A percentile compares a stretch with the other conserved stretches of the same genome.
Conservation (phyloP, 2,888 invertebrate species). For the Cremastinae sp. region DNA sequence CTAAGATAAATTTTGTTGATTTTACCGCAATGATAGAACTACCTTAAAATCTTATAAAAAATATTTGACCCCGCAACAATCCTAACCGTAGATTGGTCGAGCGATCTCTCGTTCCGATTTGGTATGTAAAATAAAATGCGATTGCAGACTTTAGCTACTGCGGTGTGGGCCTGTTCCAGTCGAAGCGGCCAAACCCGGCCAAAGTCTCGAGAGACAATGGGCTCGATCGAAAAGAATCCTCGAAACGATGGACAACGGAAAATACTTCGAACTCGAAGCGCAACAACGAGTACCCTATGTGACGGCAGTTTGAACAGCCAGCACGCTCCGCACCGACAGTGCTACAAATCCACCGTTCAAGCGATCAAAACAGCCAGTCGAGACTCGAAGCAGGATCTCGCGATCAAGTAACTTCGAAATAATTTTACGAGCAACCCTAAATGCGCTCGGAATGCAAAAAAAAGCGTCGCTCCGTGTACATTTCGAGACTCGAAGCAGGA, state of each 20-base stretch:
- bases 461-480: too few species aligned
- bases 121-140: conserved; percentile 60
- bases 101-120: conserved; percentile 59
- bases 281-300: conserved; percentile 75
- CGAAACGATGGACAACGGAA: conserved; percentile 44
- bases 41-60: too few species aligned
- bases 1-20: too few species aligned
- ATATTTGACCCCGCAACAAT: background rate
- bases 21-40: too few species aligned
- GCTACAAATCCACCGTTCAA: conserved; percentile 62
- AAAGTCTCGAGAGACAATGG: background rate
- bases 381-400: background rate
- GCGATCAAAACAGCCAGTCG: too few species aligned
- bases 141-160: conserved; percentile 70
- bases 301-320: conserved; percentile 73
- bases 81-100: background rate
- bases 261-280: conserved; percentile 63
- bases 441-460: too few species aligned
- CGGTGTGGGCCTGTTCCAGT: conserved; percentile 66
- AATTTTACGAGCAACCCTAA: background rate
- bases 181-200: conserved; percentile 56
- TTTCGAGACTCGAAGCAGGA: too few species aligned
- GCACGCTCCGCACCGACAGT: conserved; percentile 74
- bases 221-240: background rate
- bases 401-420: background rate